Percentiles rank a stretch among this genome's conserved stretches.
These are phyloP conservation scores for Drosophila nebulosa DNA, from an alignment of 1,140 invertebrate genomes.

Conservation along the genomic window DNA sequence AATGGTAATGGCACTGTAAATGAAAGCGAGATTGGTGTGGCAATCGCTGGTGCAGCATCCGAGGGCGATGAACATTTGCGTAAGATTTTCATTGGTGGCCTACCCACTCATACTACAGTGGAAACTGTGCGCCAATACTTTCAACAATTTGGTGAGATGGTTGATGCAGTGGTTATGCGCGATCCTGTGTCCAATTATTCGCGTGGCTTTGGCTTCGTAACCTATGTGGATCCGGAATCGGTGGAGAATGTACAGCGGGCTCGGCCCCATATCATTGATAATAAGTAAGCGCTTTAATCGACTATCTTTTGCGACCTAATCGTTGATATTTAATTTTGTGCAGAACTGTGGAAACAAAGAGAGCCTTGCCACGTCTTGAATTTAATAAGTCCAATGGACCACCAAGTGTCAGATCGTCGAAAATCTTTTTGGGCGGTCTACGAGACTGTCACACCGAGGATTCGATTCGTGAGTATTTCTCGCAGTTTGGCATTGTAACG, in stretches of 20 bases:
- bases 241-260: constrained; percentile 57
- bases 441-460: constrained; percentile 94
- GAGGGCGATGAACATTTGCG: constrained; percentile 52
- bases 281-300: constrained; percentile 76
- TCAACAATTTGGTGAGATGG: constrained; percentile 40
- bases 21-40: background rate
- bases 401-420: constrained; percentile 90
- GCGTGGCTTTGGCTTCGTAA: constrained; percentile 63
- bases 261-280: constrained; percentile 52
- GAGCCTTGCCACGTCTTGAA: constrained; percentile 96
- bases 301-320: background rate
- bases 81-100: constrained; percentile 64
- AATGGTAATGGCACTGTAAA: background rate
- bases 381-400: constrained; percentile 93
- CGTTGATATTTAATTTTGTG: constrained; percentile 13
- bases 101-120: constrained; percentile 41
- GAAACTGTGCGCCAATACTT: constrained; percentile 44
- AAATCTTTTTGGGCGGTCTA: constrained; percentile 95
- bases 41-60: background rate
- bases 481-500: constrained; percentile 90
- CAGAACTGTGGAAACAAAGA: constrained; percentile 96
- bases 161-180: constrained; percentile 63
- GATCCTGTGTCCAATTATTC: constrained; percentile 58
- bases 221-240: constrained; percentile 30
- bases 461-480: constrained; percentile 91